These are phyloP conservation scores for Propithecus perrieri DNA, from an alignment of 2,797 vertebrate species.

Conservation along the genomic window DNA sequence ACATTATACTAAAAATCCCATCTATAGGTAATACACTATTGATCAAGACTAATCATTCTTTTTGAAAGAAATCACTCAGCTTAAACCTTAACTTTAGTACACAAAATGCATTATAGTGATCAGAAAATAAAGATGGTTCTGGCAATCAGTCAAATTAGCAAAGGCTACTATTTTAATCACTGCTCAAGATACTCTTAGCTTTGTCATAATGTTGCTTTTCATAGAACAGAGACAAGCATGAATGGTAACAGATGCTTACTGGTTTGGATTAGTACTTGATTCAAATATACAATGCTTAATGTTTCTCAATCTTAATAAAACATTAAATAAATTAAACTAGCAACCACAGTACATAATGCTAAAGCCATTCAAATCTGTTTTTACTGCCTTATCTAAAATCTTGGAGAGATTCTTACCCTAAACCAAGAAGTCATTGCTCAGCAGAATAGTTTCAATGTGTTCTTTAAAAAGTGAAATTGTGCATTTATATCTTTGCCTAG, in stretches of 20 bases:
- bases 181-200: neutral
- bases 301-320: conserved; percentile 56
- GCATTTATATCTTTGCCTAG: conserved; percentile 7
- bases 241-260: conserved; percentile 60
- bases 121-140: conserved; percentile 48
- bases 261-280: conserved; percentile 55
- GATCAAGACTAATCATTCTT: conserved; percentile 49
- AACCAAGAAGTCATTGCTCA: conserved; percentile 32
- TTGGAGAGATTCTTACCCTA: conserved; percentile 8
- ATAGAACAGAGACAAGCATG: conserved; percentile 37
- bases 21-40: conserved; percentile 41
- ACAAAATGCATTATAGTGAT: conserved; percentile 30
- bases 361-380: conserved; percentile 56
- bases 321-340: conserved; percentile 60
- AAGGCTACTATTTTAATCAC: conserved; percentile 14
- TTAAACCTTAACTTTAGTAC: conserved; percentile 38
- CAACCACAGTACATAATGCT: neutral
- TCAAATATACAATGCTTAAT: conserved; percentile 58
- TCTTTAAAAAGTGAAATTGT: conserved; percentile 59
- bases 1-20: conserved; percentile 43
- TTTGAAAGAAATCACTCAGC: conserved; percentile 16
- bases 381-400: conserved; percentile 63
- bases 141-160: neutral
- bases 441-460: conserved; percentile 11
- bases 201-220: conserved; percentile 46